Evolutionary conservation across 2,888 invertebrate species (phyloP), one percentile per base, ranked within the genome.

Genomic region (Sinopyrophorus schimmeli): DNA sequence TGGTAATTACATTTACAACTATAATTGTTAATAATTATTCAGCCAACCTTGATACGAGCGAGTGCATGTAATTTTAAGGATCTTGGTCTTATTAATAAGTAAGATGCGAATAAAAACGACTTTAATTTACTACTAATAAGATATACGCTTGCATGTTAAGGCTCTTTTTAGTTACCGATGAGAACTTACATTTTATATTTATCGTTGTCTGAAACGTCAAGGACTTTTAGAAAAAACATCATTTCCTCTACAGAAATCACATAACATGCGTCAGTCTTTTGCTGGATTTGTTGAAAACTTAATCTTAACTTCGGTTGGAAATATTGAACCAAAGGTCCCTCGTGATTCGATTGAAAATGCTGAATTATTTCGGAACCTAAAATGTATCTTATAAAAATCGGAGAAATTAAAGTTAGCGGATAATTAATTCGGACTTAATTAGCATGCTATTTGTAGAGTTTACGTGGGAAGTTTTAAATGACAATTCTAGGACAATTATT

Each of bases 321-420:
- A 48, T 70, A 73, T 47, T 73, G 72, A 7, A 70, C 55, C 5
- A 73, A 52, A 2, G 73, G 72, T 9, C 71, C 72, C 17, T 61
- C 59, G 49, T 73, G 73, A 14, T 27, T 48, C 11, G 50, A 54
- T 58, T 68, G 64, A 53, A 73, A 72, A 56, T 73, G 73, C 24
- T 66, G 55, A 21, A 68, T 60, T 34, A 69, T 43, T 20, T 62
- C 54, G 12, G 56, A 43, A n/a, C 62, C 68, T 69, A 40, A 42
- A 64, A 53, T 26, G n/a, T n/a, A n/a, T n/a, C n/a, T n/a, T n/a
- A n/a, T n/a, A n/a, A n/a, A n/a, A n/a, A n/a, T n/a, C n/a, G n/a
- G n/a, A n/a, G n/a, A n/a, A n/a, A n/a, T n/a, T n/a, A n/a, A n/a
- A n/a, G n/a, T n/a, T n/a, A n/a, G n/a, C n/a, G n/a, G n/a, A n/a